Base-by-base conservation (phyloP, 2,113 vertebrate species). In the Clupea harengus region DNA sequence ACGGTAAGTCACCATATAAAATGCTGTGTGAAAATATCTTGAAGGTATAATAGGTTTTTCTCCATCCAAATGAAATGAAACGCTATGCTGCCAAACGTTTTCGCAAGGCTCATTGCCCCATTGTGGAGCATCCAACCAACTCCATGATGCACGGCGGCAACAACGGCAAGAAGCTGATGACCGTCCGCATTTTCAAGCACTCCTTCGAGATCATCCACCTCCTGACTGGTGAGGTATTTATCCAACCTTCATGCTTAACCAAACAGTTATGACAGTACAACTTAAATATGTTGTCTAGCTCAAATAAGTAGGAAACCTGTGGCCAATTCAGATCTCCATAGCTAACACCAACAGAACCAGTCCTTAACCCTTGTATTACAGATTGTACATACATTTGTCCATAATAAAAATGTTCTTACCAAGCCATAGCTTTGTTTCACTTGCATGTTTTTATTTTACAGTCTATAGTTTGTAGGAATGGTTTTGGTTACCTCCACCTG, bases 161-260 rank as follows among this genome's bases (percentile, higher is more conserved):
- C 94, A 99, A 99, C 0, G 98, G 97, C 94, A 99, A 99, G 94
- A 99, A 99, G 89, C 95, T 99, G 52, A 97, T 99, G 97, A 99
- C 98, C 0, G 96, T 97, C 50, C 95, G 98, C 91, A 98, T 99
- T 0, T 97, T 98, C 45, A 99, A 99, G 90, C 97, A 99, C 0
- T 97, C 98, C 78, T 99, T 99, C 0, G 97, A 99, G 92, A 99
- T 99, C 95, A 99, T 99, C 93, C 97, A 99, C 87, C 95, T 99
- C 90, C 97, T 99, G 88, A 99, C 97, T 0, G 97, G 97, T 1
- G 98, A 98, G 97, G 96, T 97, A 86, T 15, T 57, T 2, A 0
- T 20, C 2, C 28, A 11, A 22, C 6, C 54, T 60, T 4, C 5
- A 20, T 60, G 20, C 5, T 22, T 20, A 60, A 6, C 7, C 25